A percentile compares a stretch with the other conserved stretches of the same genome.
Conservation (phyloP, 2,113 vertebrate species). For the Eulemur rufifrons region DNA sequence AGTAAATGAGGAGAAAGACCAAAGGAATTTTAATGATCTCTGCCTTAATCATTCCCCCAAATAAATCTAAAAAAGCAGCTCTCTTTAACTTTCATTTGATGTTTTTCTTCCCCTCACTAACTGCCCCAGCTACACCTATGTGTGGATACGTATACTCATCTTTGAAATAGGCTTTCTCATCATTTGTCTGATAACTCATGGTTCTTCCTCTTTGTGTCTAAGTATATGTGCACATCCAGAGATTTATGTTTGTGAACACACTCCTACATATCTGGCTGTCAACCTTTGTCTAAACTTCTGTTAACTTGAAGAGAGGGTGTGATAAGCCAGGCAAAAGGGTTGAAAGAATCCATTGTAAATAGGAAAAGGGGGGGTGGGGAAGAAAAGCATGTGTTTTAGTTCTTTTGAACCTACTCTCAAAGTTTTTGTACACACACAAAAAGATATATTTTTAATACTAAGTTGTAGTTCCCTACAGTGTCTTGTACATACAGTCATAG, state of each 20-base stretch:
- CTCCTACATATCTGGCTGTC: not conserved
- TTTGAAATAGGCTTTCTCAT: not conserved
- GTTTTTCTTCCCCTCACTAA: not conserved
- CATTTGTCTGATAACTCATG: not conserved
- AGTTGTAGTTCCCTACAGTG: not conserved
- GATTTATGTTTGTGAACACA: not conserved
- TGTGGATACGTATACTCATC: not conserved
- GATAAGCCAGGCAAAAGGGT: not conserved
- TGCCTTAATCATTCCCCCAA: not conserved
- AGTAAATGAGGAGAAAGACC: not conserved
- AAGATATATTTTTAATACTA: not conserved
- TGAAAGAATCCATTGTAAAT: not conserved
- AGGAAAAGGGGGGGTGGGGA: not conserved
- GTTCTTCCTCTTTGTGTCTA: not conserved
- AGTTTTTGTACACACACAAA: not conserved
- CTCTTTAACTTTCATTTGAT: not conserved
- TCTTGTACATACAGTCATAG: not conserved
- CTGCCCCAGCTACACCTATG: not conserved
- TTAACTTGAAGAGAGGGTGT: not conserved
- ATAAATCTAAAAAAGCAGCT: not conserved
- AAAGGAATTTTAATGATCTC: constrained; percentile 38
- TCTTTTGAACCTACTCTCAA: not conserved
- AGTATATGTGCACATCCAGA: not conserved
- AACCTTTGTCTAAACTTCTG: not conserved
- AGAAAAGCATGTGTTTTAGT: not conserved